A percentile compares a stretch with the other conserved stretches of the same genome.
Evolutionary conservation across 2,888 invertebrate genomes (phyloP).

Genomic region (Amitus sp.): DNA sequence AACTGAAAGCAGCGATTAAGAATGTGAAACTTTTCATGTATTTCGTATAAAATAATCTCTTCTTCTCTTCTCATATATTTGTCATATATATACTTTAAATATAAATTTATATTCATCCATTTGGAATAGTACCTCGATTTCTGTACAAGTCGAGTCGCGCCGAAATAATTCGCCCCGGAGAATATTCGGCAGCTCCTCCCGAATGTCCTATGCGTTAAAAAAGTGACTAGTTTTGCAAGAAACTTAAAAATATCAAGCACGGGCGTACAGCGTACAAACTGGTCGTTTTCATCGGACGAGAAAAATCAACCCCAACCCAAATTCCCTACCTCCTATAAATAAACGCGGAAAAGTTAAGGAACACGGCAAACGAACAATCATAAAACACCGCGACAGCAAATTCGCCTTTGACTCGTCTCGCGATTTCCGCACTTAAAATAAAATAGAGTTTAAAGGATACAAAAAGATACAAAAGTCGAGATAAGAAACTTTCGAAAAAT

Average conservation of each 20-base stretch:
- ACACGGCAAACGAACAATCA: constrained; percentile 36
- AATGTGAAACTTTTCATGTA: constrained; percentile 41
- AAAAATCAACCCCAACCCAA: no score
- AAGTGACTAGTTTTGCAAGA: constrained; percentile 55
- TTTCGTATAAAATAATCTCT: constrained; percentile 61
- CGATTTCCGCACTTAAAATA: no score
- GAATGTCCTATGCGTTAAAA: no score
- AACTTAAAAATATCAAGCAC: constrained; percentile 38
- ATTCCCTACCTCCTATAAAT: no score
- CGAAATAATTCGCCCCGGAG: constrained; percentile 50
- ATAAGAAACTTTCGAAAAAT: constrained; percentile 44
- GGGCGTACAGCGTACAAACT: no score
- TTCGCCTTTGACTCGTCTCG: no score
- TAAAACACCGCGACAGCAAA: no score
- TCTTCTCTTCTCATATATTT: constrained; percentile 45
- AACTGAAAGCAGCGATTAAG: not conserved
- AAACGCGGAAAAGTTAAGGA: constrained; percentile 16
- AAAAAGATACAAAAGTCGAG: not conserved
- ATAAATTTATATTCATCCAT: constrained; percentile 49
- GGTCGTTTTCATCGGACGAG: no score
- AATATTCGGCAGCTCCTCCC: no score
- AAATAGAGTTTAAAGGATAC: constrained; percentile 9
- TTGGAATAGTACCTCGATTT: constrained; percentile 55
- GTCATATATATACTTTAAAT: constrained; percentile 49
- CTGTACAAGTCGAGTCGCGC: constrained; percentile 57